These are phyloP conservation scores for Coelopa pilipes DNA, from an alignment of 2,888 invertebrate species.

Conservation along the genomic window DNA sequence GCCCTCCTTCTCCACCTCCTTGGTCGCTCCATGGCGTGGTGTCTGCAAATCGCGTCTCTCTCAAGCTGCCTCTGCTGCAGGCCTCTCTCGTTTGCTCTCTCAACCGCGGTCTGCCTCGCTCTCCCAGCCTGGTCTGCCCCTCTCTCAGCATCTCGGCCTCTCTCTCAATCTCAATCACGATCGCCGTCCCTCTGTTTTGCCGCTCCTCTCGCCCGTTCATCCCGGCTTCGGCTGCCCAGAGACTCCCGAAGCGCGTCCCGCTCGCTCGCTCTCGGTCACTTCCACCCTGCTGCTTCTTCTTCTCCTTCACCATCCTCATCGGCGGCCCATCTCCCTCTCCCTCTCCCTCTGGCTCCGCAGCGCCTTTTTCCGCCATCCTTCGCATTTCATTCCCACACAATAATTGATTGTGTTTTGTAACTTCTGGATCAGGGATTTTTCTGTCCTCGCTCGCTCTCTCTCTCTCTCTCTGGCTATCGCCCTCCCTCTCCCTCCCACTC, in stretches of 20 bases:
- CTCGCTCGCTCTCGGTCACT: constrained; percentile 43
- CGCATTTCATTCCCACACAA: constrained; percentile 45
- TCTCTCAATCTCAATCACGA: no score
- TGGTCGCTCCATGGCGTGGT: no score
- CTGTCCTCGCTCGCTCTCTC: constrained; percentile 18
- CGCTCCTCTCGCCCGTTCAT: no score
- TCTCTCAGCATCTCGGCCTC: no score
- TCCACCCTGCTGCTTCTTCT: constrained; percentile 13
- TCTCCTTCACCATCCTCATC: not conserved
- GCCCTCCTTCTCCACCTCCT: no score
- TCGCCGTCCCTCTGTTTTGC: no score
- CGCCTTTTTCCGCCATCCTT: not conserved
- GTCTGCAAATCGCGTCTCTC: not conserved
- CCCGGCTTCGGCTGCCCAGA: not conserved
- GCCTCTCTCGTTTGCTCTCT: not conserved
- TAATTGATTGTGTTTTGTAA: constrained; percentile 59
- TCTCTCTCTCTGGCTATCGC: no score
- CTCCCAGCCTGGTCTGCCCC: not conserved
- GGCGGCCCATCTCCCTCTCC: not conserved
- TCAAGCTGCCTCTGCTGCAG: no score
- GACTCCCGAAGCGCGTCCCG: not conserved
- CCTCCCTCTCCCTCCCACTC: no score
- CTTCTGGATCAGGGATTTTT: constrained; percentile 43
- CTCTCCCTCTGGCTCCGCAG: not conserved
- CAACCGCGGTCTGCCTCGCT: not conserved